Conservation (phyloP, 2,797 vertebrate genomes). For the Anguilla megastoma region DNA sequence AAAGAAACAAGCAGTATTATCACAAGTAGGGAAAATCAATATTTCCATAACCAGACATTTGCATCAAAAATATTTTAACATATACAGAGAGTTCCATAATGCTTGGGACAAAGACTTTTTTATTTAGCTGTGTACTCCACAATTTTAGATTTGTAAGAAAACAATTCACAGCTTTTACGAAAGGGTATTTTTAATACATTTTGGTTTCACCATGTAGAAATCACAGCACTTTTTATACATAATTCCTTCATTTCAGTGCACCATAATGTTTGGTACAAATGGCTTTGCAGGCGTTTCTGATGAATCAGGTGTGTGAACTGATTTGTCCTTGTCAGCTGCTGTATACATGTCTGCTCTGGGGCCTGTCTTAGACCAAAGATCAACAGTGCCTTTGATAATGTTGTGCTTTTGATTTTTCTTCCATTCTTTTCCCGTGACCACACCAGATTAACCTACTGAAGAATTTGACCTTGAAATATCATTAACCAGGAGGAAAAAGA, state of each 20-base stretch:
- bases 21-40: background rate
- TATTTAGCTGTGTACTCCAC: too few relatives aligned
- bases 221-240: too few relatives aligned
- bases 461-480: background rate
- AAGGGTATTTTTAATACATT: too few relatives aligned
- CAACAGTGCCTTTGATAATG: background rate
- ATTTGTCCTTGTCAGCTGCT: background rate
- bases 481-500: background rate
- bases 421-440: background rate
- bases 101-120: too few relatives aligned
- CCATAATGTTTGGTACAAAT: too few relatives aligned
- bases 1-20: slow-evolving; percentile 24
- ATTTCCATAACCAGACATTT: background rate
- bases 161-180: too few relatives aligned
- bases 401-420: background rate
- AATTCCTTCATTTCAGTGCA: too few relatives aligned
- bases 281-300: too few relatives aligned
- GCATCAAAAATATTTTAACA: background rate
- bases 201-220: too few relatives aligned
- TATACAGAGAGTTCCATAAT: too few relatives aligned
- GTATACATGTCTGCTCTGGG: background rate
- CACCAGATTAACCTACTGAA: background rate
- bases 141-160: too few relatives aligned
- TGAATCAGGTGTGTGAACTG: too few relatives aligned
- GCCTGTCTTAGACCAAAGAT: background rate